phyloP scores from a whole-genome alignment of 2,888 invertebrate genomes.

The Apamea monoglypha region DNA sequence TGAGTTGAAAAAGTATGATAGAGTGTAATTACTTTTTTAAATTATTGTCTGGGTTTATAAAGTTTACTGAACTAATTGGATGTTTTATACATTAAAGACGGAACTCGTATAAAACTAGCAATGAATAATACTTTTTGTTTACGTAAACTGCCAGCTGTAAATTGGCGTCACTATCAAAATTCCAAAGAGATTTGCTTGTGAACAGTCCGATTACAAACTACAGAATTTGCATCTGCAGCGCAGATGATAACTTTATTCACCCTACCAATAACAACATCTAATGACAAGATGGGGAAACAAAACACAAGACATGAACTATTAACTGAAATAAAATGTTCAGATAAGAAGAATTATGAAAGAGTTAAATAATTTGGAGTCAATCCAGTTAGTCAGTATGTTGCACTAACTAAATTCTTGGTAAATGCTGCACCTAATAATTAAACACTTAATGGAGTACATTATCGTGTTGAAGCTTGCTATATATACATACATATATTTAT shows the following conservation, averaged over 20 bases:
- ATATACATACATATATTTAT: too few species aligned
- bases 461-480: not conserved
- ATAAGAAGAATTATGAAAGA: not conserved
- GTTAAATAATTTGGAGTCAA: not conserved
- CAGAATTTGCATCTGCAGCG: not conserved
- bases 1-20: conserved; percentile 4
- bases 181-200: not conserved
- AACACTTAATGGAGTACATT: not conserved
- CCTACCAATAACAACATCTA: not conserved
- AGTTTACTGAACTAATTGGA: conserved; percentile 6
- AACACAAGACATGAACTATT: not conserved
- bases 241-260: not conserved
- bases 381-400: not conserved
- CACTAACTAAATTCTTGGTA: conserved; percentile 10
- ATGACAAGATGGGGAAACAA: not conserved
- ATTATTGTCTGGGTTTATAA: not conserved
- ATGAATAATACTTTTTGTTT: not conserved
- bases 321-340: not conserved
- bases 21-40: not conserved
- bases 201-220: not conserved
- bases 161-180: not conserved
- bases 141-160: not conserved
- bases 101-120: not conserved
- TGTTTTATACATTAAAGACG: not conserved
- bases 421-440: conserved; percentile 14